Conservation (phyloP, 2,888 invertebrate species). For the Eristalis pertinax region DNA sequence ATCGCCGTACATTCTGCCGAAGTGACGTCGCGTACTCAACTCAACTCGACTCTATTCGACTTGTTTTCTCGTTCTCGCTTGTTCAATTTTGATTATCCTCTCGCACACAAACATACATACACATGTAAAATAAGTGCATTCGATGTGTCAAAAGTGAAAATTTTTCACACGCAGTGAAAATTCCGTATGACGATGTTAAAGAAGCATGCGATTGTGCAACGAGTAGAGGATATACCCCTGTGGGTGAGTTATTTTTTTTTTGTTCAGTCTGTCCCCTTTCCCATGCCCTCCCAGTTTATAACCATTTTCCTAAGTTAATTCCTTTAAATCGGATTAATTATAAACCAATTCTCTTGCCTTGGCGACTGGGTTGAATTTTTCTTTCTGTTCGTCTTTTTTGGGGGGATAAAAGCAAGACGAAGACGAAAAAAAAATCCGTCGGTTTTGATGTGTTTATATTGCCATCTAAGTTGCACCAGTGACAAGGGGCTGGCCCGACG, state of each 20-base stretch:
- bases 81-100: conserved; percentile 17
- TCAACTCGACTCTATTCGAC: no score
- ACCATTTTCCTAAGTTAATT: conserved; percentile 3
- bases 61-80: conserved; percentile 6
- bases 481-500: background rate
- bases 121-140: conserved; percentile 52
- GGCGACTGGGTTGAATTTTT: background rate
- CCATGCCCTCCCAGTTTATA: background rate
- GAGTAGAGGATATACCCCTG: background rate
- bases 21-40: conserved; percentile 44
- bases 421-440: conserved; percentile 6
- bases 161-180: conserved; percentile 69
- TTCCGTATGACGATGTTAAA: conserved; percentile 34
- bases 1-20: conserved; percentile 54
- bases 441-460: conserved; percentile 64
- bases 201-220: conserved; percentile 41
- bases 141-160: conserved; percentile 71
- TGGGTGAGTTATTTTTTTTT: conserved; percentile 41
- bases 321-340: conserved; percentile 40
- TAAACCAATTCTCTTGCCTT: background rate
- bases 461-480: conserved; percentile 39
- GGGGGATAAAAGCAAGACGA: conserved; percentile 2
- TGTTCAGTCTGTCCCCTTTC: background rate
- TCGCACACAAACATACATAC: conserved; percentile 10
- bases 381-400: conserved; percentile 9